Evolutionary conservation across 2,113 vertebrate species (phyloP).

Genomic region (human): DNA sequence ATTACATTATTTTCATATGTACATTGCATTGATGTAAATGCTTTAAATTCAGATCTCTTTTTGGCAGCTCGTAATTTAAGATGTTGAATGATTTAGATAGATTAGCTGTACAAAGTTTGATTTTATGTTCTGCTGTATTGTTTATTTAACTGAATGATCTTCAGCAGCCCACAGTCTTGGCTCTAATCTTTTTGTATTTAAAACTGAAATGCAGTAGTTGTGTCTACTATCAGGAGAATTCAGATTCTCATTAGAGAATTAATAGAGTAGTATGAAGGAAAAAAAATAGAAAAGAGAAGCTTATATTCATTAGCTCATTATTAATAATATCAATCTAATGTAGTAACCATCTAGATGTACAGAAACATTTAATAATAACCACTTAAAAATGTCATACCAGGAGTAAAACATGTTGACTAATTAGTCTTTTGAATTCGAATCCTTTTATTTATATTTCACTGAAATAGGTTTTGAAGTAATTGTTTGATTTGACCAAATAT

Average conservation of each 20-base stretch:
- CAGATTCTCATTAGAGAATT: neutral
- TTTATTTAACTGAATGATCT: constrained; percentile 10
- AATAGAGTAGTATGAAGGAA: neutral
- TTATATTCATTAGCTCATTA: neutral
- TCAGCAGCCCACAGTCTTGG: neutral
- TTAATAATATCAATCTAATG: neutral
- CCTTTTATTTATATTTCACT: constrained; percentile 5
- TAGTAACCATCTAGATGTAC: neutral
- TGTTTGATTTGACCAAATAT: constrained; percentile 35
- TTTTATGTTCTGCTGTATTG: constrained; percentile 18
- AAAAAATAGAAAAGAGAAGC: neutral
- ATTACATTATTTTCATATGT: neutral
- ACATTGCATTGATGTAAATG: neutral
- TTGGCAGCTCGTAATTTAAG: constrained; percentile 21
- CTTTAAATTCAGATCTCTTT: neutral
- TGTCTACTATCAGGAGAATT: neutral
- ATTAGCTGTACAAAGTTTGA: neutral
- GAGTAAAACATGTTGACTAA: neutral
- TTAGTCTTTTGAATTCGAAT: neutral
- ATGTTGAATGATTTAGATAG: neutral
- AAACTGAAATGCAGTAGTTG: neutral
- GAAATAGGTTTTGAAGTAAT: constrained; percentile 15
- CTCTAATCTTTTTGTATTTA: neutral
- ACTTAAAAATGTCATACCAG: neutral
- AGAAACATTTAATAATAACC: constrained; percentile 8